These are phyloP conservation scores for Leptobrachium leishanense DNA, from an alignment of 2,113 vertebrate genomes.

Conservation along the genomic window DNA sequence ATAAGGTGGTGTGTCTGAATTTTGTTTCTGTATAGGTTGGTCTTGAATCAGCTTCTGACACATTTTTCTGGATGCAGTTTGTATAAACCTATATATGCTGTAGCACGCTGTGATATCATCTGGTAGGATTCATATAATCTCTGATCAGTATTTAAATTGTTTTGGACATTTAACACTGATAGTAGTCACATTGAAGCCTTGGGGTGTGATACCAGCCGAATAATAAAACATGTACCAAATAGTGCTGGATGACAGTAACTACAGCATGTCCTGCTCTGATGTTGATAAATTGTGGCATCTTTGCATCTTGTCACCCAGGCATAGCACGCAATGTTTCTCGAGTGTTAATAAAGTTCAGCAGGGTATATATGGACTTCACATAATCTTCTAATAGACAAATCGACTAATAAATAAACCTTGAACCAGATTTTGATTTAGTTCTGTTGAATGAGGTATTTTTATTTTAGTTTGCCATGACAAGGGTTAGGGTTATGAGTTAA, in stretches of 20 bases:
- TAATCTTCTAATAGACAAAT: too few relatives aligned
- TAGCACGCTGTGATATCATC: too few relatives aligned
- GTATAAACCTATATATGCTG: too few relatives aligned
- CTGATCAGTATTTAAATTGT: background rate
- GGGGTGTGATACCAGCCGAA: slow-evolving; percentile 1
- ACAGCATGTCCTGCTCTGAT: slow-evolving; percentile 20
- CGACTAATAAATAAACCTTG: too few relatives aligned
- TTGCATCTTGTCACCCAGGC: slow-evolving; percentile 23
- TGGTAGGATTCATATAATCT: background rate
- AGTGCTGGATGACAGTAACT: slow-evolving; percentile 3
- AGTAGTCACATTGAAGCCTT: slow-evolving; percentile 1
- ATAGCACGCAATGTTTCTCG: slow-evolving; percentile 25
- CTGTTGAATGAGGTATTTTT: too few relatives aligned
- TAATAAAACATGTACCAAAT: background rate
- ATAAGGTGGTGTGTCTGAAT: too few relatives aligned
- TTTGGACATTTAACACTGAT: slow-evolving; percentile 12
- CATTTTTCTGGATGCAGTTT: too few relatives aligned
- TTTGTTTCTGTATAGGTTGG: too few relatives aligned
- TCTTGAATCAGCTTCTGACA: too few relatives aligned
- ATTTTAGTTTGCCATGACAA: too few relatives aligned
- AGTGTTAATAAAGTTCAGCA: slow-evolving; percentile 26
- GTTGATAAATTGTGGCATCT: slow-evolving; percentile 33
- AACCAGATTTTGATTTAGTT: too few relatives aligned
- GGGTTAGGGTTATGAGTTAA: too few relatives aligned
- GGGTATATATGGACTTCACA: background rate